phyloP scores from a whole-genome alignment of 1,140 invertebrate genomes.

The Chironomus tepperi region DNA sequence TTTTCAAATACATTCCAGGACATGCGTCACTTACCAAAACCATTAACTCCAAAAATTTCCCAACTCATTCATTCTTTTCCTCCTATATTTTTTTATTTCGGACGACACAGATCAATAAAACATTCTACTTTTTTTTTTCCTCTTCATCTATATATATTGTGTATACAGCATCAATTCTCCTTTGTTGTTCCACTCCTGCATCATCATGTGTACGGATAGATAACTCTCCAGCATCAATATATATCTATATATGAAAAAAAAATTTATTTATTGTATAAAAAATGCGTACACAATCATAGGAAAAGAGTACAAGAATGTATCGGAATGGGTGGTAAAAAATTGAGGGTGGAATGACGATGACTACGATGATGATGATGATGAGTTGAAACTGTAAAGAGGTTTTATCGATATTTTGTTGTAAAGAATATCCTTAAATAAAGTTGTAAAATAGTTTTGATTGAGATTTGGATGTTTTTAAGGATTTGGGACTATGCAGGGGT shows the following conservation, averaged over 20 bases:
- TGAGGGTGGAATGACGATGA: background rate
- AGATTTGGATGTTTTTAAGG: no score
- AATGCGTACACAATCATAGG: background rate
- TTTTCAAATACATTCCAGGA: no score
- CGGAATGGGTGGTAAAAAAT: background rate
- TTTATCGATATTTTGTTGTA: no score
- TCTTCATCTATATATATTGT: background rate
- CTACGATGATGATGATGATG: background rate
- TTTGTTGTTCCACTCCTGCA: constrained; percentile 11
- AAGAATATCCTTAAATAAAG: no score
- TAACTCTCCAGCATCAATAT: constrained; percentile 7
- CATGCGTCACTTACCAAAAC: no score
- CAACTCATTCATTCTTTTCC: background rate
- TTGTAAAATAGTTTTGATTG: no score
- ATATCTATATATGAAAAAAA: no score
- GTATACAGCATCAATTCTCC: background rate
- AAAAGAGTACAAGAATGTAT: no score
- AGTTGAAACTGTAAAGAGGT: background rate
- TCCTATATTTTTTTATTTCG: background rate
- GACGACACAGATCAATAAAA: constrained; percentile 24
- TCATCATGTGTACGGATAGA: background rate
- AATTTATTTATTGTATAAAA: background rate
- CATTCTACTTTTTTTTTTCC: constrained; percentile 18
- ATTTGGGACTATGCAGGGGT: no score
- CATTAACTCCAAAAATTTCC: background rate